Evolutionary conservation across 2,113 vertebrate species (phyloP), one percentile per base, ranked within the genome.

Genomic region (Plecturocebus donacophilus): DNA sequence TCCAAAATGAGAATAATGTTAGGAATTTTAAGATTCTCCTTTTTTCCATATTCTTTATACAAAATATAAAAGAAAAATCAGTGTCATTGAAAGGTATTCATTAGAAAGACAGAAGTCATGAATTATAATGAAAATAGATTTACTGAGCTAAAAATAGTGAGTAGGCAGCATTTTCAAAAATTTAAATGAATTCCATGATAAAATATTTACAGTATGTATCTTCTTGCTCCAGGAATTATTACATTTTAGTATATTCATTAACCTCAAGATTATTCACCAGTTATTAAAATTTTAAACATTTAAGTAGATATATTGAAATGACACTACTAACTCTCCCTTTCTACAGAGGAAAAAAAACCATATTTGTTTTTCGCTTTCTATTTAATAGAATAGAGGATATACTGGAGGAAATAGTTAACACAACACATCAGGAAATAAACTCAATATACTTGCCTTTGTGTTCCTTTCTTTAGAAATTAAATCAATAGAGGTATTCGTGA

Each of bases 131-230:
- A 81, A 98, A 95, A 64, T 35, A 19, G 76, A 89, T 93, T 91
- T 83, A 90, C 10, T 82, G 49, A 98, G 82, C 11, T 95, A 85
- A 96, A 95, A 96, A 79, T 38, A 98, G 66, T 82, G 30, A 92
- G 1, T 68, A 52, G 96, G n/a, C n/a, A 87, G 2, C 40, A 85
- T 94, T 98, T 96, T 89, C 40, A 96, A 85, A 95, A 17, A 6
- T 14, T 95, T 68, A 90, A 91, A 96, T 95, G 42, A 52, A 97
- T 80, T 95, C 71, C 66, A 14, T 73, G 40, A 84, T 87, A 94
- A 83, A 88, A 96, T 38, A 81, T 95, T 75, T 68, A 86, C 23
- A 95, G 64, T 87, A 5, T 27, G 25, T 42, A 81, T 71, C 68
- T 88, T 58, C 49, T 79, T 93, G n/a, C 38, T 92, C 91, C 70